Conservation (phyloP, 2,888 invertebrate species). For the Chrysopilus asiliformis region DNA sequence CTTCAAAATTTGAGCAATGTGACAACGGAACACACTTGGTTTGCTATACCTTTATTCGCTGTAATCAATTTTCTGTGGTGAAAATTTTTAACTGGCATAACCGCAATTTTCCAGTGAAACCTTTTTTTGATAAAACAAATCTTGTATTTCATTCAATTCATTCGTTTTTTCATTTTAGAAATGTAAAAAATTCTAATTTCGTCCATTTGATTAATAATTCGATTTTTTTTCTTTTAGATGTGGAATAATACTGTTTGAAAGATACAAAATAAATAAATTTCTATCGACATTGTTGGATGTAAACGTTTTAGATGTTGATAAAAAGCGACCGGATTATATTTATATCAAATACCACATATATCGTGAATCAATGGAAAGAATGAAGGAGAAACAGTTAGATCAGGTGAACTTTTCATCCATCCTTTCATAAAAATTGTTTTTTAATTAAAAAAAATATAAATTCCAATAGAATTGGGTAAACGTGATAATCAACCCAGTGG, state of each 20-base stretch:
- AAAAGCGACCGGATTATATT: constrained; percentile 39
- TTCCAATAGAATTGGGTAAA: constrained; percentile 30
- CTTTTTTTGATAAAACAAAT: no score
- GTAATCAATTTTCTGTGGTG: no score
- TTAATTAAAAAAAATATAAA: not conserved
- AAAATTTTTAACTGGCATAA: no score
- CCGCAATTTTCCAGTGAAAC: no score
- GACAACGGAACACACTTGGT: no score
- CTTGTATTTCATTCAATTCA: no score
- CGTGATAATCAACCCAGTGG: constrained; percentile 33
- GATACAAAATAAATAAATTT: constrained; percentile 26
- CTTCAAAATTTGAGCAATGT: no score
- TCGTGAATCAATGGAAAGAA: constrained; percentile 32
- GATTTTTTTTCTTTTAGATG: constrained; percentile 22
- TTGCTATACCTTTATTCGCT: no score
- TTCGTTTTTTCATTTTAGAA: no score
- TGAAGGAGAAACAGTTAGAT: constrained; percentile 28
- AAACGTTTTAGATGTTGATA: constrained; percentile 32
- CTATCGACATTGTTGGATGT: constrained; percentile 32
- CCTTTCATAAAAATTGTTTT: not conserved
- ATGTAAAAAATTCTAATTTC: no score
- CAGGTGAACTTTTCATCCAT: not conserved
- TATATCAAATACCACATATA: constrained; percentile 41
- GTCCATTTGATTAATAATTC: not conserved
- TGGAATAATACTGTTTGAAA: constrained; percentile 29